Base-by-base conservation (phyloP, 2,888 invertebrate species). In the Ochropleura leucogaster region DNA sequence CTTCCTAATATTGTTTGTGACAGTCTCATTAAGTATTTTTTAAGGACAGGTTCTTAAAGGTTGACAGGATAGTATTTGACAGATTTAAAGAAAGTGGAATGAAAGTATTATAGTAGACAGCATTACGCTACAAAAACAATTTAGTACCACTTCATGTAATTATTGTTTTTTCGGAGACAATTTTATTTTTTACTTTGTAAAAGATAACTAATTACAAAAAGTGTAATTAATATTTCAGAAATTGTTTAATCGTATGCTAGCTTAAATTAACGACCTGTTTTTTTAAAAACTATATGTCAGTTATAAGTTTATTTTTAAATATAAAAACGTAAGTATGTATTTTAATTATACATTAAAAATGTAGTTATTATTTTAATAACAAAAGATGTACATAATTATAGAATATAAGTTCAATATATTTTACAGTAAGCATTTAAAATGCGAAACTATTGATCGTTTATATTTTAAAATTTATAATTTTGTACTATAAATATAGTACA, bases 371-470 rank as follows among this genome's bases (percentile, higher is more conserved):
- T 80, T 77, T 73, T 80, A 51, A 82, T 71, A 73, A 77, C 78
- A 67, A 72, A 74, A 66, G n/a, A 57, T 84, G 87, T 85, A 82
- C 78, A 88, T 82, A 71, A 85, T 87, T 87, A 85, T 85, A 77
- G 47, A 59, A 46, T 57, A 49, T 82, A 79, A 85, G 68, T 70
- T 82, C 75, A 30, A 6, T 46, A 20, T 59, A 71, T 64, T 60
- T 76, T 72, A 62, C 49, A 68, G 51, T 57, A 71, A 72, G 66
- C 59, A 67, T 75, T 72, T 63, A 72, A 66, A 57, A 68, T 40
- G 42, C 12, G 6, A 65, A 47, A 40, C 18, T n/a, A 49, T 18
- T 74, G 20, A 53, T 53, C 42, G 16, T 63, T 49, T 7, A 16
- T 5, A 18, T 8, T 30, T 40, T 42, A 16, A 51, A 57, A 73